Percentiles rank a stretch among this genome's conserved stretches.
phyloP scores from a whole-genome alignment of 1,140 invertebrate genomes.

The Cotesia chilonis region DNA sequence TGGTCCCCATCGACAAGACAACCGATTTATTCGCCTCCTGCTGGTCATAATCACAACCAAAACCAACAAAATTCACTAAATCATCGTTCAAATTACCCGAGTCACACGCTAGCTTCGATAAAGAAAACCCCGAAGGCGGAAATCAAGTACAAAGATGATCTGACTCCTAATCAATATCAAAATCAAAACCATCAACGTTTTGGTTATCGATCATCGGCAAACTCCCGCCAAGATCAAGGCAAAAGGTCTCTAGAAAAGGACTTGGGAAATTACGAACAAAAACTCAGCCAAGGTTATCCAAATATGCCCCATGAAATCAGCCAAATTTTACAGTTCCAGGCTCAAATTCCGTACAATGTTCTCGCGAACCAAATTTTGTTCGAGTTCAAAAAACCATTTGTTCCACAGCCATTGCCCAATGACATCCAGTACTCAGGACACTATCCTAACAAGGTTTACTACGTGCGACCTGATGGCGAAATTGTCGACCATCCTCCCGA shows the following conservation, averaged over 20 bases:
- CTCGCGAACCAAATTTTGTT: constrained; percentile 59
- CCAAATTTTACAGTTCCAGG: constrained; percentile 56
- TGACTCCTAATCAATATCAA: not conserved
- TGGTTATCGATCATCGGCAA: not conserved
- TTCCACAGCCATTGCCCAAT: constrained; percentile 53
- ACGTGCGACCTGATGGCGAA: constrained; percentile 42
- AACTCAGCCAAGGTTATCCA: constrained; percentile 34
- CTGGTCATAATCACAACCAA: no score
- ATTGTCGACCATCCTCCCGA: constrained; percentile 25
- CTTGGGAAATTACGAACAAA: constrained; percentile 10
- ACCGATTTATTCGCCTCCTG: not conserved
- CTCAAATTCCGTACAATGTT: constrained; percentile 59
- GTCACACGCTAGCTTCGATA: not conserved
- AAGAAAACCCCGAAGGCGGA: constrained; percentile 20
- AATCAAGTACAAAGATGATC: constrained; percentile 39
- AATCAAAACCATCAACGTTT: not conserved
- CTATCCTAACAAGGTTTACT: constrained; percentile 58
- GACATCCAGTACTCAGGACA: constrained; percentile 48
- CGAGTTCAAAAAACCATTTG: constrained; percentile 54
- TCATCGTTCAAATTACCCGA: not conserved
- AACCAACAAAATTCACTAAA: no score
- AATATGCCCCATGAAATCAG: constrained; percentile 56
- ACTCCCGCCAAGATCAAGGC: constrained; percentile 26
- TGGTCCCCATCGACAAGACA: constrained; percentile 12
- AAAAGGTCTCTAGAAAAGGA: constrained; percentile 21